A percentile compares a stretch with the other conserved stretches of the same genome.
Conservation (phyloP, 1,140 invertebrate species). For the Battus philenor region DNA sequence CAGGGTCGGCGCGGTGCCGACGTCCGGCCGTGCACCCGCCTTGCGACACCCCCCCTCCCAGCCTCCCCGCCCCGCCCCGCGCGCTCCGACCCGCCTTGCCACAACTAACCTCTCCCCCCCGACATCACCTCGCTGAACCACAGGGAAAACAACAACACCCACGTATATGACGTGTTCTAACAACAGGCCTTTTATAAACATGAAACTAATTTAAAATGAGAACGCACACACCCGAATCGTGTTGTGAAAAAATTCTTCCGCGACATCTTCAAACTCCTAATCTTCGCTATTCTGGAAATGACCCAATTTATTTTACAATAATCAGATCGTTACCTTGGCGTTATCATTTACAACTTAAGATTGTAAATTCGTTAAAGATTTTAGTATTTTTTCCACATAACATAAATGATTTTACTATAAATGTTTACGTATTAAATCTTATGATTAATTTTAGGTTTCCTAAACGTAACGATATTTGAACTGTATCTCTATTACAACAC, state of each 20-base stretch:
- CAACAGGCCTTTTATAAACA: constrained; percentile 15
- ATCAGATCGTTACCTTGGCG: constrained; percentile 14
- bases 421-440: no score
- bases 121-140: constrained; percentile 30
- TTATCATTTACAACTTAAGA: constrained; percentile 1
- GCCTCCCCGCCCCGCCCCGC: constrained; percentile 20
- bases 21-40: constrained; percentile 68
- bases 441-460: no score
- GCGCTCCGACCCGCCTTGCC: constrained; percentile 6
- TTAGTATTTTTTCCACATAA: no score
- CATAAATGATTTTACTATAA: no score
- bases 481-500: no score
- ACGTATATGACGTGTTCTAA: constrained; percentile 35
- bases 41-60: constrained; percentile 52
- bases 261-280: neutral
- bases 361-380: constrained; percentile 7
- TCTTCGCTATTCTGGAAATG: neutral
- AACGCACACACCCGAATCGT: constrained; percentile 6
- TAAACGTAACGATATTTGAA: no score
- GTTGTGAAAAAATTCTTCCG: constrained; percentile 9
- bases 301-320: constrained; percentile 11
- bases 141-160: constrained; percentile 57
- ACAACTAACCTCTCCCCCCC: neutral
- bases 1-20: constrained; percentile 71
- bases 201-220: constrained; percentile 12